phyloP scores from a whole-genome alignment of 2,113 vertebrate genomes.

The Cavia porcellus region DNA sequence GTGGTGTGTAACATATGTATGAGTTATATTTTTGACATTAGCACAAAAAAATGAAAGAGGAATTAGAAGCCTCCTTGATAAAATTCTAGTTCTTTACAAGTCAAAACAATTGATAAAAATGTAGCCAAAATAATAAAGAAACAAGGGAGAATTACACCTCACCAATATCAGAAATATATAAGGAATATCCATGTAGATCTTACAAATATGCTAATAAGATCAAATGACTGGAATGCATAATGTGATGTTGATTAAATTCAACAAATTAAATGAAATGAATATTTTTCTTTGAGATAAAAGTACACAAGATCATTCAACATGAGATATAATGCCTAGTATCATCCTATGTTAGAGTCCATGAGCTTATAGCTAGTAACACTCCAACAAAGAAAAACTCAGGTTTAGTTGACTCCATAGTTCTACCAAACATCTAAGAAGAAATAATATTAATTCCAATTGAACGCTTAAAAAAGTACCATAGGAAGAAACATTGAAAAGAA shows the following conservation, averaged over 20 bases:
- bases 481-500: background rate
- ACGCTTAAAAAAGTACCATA: background rate
- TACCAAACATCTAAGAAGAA: background rate
- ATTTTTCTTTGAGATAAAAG: background rate
- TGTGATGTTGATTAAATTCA: background rate
- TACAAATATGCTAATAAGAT: background rate
- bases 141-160: background rate
- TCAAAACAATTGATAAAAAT: background rate
- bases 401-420: background rate
- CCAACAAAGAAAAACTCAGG: background rate
- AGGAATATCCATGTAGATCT: background rate
- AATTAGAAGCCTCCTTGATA: background rate
- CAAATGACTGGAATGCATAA: background rate
- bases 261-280: background rate
- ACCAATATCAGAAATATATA: background rate
- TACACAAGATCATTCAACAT: background rate
- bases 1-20: background rate
- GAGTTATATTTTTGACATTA: background rate
- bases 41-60: background rate
- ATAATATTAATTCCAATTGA: background rate
- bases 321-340: background rate
- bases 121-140: background rate
- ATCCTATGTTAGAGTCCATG: background rate
- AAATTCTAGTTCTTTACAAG: background rate
- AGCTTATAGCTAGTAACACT: background rate